Evolutionary conservation across 1,140 invertebrate genomes (phyloP).

Genomic region (Cotesia vestalis): DNA sequence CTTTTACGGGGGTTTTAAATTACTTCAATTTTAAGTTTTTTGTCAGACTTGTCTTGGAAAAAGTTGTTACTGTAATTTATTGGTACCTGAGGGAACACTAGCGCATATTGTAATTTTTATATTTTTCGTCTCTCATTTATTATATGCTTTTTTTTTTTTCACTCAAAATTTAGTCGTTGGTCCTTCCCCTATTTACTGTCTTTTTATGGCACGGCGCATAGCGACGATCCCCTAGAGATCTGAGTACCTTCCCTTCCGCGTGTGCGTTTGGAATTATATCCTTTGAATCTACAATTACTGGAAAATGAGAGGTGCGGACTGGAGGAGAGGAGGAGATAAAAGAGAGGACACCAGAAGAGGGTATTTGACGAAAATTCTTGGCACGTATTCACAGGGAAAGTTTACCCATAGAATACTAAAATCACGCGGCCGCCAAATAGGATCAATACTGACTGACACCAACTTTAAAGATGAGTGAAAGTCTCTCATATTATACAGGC

Average conservation of each 20-base stretch:
- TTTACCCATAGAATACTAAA: conserved; percentile 64
- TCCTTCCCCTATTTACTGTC: not conserved
- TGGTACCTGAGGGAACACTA: too few species aligned
- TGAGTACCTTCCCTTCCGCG: conserved; percentile 40
- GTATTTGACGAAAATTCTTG: conserved; percentile 49
- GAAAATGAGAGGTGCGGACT: conserved; percentile 38
- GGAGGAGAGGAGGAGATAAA: conserved; percentile 35
- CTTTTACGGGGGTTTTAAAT: too few species aligned
- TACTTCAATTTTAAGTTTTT: not conserved
- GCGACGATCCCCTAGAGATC: conserved; percentile 31
- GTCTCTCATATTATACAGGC: not conserved
- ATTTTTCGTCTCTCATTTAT: too few species aligned
- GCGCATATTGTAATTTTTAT: too few species aligned
- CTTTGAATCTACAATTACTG: conserved; percentile 66
- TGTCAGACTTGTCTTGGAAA: too few species aligned
- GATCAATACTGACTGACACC: conserved; percentile 56
- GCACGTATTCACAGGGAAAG: conserved; percentile 59
- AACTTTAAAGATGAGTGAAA: conserved; percentile 13
- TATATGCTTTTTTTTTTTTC: conserved; percentile 18
- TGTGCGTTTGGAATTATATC: conserved; percentile 59
- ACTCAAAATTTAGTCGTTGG: conserved; percentile 22
- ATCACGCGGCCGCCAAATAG: conserved; percentile 54
- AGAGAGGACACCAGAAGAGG: conserved; percentile 22
- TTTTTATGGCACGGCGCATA: conserved; percentile 12
- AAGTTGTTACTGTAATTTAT: too few species aligned